Percentiles rank a stretch among this genome's conserved stretches.
Conservation (phyloP, 2,113 vertebrate genomes). For the Potamarius usumacintae region DNA sequence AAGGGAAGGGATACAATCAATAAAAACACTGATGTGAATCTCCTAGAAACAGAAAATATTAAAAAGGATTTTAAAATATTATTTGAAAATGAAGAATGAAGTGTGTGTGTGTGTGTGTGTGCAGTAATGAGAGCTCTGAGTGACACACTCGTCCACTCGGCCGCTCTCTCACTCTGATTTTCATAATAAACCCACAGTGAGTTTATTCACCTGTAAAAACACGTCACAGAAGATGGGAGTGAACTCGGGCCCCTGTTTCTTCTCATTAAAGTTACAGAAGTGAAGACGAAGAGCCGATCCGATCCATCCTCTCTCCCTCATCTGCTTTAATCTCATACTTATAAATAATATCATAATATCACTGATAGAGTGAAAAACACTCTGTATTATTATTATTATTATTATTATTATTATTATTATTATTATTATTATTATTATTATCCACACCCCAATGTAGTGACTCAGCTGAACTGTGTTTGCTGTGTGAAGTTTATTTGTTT, state of each 20-base stretch:
- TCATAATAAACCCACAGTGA: conserved; percentile 94
- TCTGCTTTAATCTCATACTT: neutral
- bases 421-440: neutral
- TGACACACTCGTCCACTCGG: conserved; percentile 10
- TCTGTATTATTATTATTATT: neutral
- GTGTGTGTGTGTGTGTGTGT: conserved; percentile 43
- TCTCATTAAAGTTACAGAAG: conserved; percentile 97
- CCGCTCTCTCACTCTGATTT: conserved; percentile 81
- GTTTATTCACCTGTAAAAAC: conserved; percentile 95
- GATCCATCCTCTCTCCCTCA: conserved; percentile 66
- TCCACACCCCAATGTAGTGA: too few species aligned
- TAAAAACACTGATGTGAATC: too few species aligned
- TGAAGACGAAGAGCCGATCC: conserved; percentile 76
- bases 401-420: neutral
- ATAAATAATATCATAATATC: neutral
- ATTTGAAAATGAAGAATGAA: conserved; percentile 44
- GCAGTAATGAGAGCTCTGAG: conserved; percentile 51
- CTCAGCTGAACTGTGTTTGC: neutral
- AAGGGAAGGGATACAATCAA: too few species aligned
- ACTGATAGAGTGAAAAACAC: neutral
- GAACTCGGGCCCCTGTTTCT: conserved; percentile 73
- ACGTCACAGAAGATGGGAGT: conserved; percentile 98
- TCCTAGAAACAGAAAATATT: too few species aligned
- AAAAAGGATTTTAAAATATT: too few species aligned
- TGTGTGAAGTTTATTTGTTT: neutral